Conservation (phyloP, 2,113 vertebrate species). For the Glaucidium brasilianum region DNA sequence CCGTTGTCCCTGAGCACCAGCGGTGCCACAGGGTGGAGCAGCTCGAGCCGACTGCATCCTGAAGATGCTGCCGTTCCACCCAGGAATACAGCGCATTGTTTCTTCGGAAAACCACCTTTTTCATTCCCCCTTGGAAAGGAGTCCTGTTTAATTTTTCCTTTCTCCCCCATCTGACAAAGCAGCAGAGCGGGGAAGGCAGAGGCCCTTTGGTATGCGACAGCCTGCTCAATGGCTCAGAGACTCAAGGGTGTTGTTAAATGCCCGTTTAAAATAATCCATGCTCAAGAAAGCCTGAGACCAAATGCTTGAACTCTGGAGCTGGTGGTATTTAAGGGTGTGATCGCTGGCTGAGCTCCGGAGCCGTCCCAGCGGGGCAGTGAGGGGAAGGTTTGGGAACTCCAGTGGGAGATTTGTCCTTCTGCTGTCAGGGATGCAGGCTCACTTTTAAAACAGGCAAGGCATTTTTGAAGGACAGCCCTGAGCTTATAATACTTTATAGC, state of each 20-base stretch:
- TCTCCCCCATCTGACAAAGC: background rate
- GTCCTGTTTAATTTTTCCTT: background rate
- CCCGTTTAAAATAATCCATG: background rate
- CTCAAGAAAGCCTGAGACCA: background rate
- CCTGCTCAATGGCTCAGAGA: accelerated
- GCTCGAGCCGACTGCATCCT: accelerated
- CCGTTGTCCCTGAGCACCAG: background rate
- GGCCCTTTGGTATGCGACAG: background rate
- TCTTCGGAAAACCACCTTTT: background rate
- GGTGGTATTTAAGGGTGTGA: background rate
- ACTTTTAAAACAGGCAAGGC: background rate
- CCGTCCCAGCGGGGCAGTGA: background rate
- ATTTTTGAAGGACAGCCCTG: background rate
- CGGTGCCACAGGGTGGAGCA: background rate
- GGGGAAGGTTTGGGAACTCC: background rate
- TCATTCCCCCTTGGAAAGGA: background rate
- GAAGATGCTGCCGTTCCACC: background rate
- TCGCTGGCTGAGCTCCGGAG: background rate
- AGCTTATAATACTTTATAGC: background rate
- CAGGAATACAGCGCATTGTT: background rate
- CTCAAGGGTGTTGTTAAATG: background rate
- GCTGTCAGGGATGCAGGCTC: background rate
- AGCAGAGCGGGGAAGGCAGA: background rate
- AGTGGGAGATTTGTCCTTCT: background rate
- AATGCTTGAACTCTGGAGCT: background rate